phyloP scores from a whole-genome alignment of 2,888 invertebrate species.

The Emesis russula region DNA sequence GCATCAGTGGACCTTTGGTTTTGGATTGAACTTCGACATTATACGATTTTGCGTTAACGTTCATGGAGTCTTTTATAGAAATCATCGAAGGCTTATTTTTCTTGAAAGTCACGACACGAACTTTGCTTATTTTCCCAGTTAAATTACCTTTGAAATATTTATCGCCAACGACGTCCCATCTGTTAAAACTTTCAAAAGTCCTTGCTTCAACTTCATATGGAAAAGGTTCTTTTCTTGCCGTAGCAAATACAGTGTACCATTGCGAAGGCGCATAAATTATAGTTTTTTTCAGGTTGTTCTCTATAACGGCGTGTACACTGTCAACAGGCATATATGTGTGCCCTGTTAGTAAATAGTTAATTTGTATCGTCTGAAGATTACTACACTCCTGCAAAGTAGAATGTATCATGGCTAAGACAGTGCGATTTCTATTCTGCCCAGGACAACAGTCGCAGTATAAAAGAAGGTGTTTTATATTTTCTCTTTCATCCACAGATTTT shows the following conservation, averaged over 20 bases:
- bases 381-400: conserved; percentile 74
- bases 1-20: conserved; percentile 14
- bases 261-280: conserved; percentile 89
- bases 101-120: conserved; percentile 77
- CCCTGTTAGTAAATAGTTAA: conserved; percentile 86
- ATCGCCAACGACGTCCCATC: conserved; percentile 76
- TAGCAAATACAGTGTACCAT: conserved; percentile 86
- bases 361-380: conserved; percentile 81
- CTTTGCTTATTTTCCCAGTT: conserved; percentile 82
- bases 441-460: conserved; percentile 49
- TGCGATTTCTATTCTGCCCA: conserved; percentile 44
- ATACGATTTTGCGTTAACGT: conserved; percentile 5
- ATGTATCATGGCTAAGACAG: conserved; percentile 42
- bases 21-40: conserved; percentile 9
- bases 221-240: conserved; percentile 77
- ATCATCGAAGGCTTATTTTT: conserved; percentile 64
- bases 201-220: conserved; percentile 78
- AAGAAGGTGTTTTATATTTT: conserved; percentile 27
- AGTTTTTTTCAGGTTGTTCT: conserved; percentile 80
- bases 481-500: conserved; percentile 32
- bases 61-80: conserved; percentile 59
- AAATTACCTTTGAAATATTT: conserved; percentile 84
- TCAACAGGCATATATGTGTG: conserved; percentile 90
- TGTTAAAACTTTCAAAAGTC: conserved; percentile 76
- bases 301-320: conserved; percentile 88